Evolutionary conservation across 2,888 invertebrate genomes (phyloP), one percentile per base, ranked within the genome.

Genomic region (Trichogramma dendrolimi): DNA sequence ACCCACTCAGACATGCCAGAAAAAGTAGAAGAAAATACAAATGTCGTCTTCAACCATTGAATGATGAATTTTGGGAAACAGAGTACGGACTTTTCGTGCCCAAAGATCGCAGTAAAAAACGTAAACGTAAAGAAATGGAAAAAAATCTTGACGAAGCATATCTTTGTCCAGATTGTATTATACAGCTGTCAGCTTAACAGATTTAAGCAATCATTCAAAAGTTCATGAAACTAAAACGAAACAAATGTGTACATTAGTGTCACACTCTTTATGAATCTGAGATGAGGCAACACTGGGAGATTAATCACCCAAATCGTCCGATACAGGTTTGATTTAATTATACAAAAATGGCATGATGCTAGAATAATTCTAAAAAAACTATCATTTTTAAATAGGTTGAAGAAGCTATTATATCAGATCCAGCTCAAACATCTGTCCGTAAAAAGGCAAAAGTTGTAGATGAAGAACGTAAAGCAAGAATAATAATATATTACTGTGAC

Each of bases 241-340:
- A n/a, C 62, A 61, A 48, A 62, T 76, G 55, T 80, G 80, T 56
- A 65, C 61, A 0, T 72, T 78, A 53, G n/a, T 80, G 80, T 48
- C 71, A 67, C 2, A 70, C 72, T 4, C 64, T 69, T 2, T 68
- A 70, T 6, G 70, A 73, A 40, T 62, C 67, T 0, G 76, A 78
- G 6, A 59, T 79, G 2, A 65, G 69, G 51, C 72, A 75, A 38
- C 79, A 79, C 55, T 76, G 72, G 54, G 72, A 75, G 10, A 14
- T 70, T 1, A 74, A 72, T 66, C 79, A 79, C 64, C 68, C 74
- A 1, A 66, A 71, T 39, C 46, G 27, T 27, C 27, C 27, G 27
- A 27, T 27, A 27, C 27, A 27, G 55, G 39, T n/a, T 55, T 54
- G 38, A 46, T 11, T 4, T 47, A 48, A 7, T n/a, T 11, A 11